phyloP scores from a whole-genome alignment of 2,888 invertebrate species.

The Scrobipalpa costella region DNA sequence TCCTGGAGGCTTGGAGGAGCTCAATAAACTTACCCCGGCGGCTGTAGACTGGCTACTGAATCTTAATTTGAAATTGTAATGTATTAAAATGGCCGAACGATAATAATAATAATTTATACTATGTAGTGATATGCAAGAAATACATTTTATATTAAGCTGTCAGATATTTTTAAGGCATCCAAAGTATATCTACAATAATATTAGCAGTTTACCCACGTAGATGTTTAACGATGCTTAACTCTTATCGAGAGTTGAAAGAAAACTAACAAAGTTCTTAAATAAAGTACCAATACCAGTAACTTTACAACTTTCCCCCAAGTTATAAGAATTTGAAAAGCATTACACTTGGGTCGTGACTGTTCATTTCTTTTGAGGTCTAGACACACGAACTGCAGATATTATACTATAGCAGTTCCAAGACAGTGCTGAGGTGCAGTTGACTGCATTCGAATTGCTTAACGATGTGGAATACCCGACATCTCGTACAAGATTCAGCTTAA shows the following conservation, averaged over 20 bases:
- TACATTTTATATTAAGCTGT: no score
- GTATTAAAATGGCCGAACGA: no score
- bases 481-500: no score
- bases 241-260: neutral
- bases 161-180: no score
- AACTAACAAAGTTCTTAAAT: neutral
- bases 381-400: neutral
- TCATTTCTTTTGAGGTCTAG: neutral
- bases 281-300: neutral
- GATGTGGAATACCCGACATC: neutral
- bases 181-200: no score
- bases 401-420: no score
- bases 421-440: neutral
- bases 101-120: no score
- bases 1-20: no score
- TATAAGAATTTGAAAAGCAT: conserved; percentile 7
- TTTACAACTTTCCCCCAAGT: neutral
- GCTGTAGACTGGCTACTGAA: no score
- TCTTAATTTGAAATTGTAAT: no score
- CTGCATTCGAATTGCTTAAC: neutral
- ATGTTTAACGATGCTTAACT: neutral
- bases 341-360: neutral
- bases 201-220: neutral
- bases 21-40: no score
- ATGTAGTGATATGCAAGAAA: no score